These are phyloP conservation scores for Greenwoodochromis staneri DNA, from an alignment of 2,113 vertebrate genomes.

Conservation along the genomic window DNA sequence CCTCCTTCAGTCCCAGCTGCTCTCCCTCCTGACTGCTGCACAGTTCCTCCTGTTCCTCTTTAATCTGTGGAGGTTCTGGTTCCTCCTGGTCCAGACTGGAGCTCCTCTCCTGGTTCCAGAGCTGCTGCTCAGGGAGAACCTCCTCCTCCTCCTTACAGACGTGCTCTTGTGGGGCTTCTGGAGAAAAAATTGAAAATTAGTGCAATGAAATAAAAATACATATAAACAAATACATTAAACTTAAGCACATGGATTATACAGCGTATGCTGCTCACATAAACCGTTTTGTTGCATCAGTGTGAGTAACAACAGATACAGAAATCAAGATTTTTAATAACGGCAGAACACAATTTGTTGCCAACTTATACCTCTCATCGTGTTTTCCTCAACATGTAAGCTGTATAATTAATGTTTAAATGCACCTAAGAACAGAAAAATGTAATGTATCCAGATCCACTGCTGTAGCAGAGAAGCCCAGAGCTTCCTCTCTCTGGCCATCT, in stretches of 20 bases:
- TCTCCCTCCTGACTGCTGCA: background rate
- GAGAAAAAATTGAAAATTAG: background rate
- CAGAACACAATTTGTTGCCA: background rate
- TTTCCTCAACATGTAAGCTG: background rate
- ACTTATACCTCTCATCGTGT: background rate
- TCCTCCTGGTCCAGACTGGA: fast-evolving
- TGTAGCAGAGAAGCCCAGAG: background rate
- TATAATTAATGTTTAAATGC: background rate
- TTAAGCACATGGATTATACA: background rate
- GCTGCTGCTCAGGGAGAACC: fast-evolving
- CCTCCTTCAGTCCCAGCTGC: background rate
- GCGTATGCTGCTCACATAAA: background rate
- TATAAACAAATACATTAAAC: background rate
- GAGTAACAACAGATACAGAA: background rate
- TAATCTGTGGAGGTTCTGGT: background rate
- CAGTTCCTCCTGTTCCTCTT: fast-evolving
- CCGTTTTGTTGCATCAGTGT: background rate
- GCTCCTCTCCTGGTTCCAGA: background rate
- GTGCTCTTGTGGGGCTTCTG: fast-evolving
- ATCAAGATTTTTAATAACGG: background rate
- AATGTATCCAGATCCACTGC: background rate
- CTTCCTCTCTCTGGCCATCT: background rate
- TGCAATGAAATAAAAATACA: background rate
- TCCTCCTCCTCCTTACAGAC: background rate
- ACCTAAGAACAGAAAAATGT: background rate